Percentiles rank a stretch among this genome's conserved stretches.
Conservation (phyloP, 2,113 vertebrate species). For the Corythaeola cristata region DNA sequence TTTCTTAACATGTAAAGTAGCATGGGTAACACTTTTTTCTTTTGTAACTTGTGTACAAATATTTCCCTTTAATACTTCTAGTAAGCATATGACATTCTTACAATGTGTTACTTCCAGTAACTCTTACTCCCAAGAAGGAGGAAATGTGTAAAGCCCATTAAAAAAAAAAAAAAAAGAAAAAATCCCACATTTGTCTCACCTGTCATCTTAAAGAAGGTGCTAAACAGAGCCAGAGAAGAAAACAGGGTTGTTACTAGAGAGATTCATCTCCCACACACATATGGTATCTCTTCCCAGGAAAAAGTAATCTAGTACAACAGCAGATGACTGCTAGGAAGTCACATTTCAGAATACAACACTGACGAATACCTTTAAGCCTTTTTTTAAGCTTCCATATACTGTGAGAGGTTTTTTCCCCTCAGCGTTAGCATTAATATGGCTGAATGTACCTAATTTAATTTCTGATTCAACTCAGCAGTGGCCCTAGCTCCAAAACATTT, state of each 20-base stretch:
- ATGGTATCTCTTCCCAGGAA: not conserved
- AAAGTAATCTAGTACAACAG: not conserved
- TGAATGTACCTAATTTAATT: not conserved
- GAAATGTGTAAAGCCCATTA: not conserved
- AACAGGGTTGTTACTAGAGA: not conserved
- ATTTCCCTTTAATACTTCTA: not conserved
- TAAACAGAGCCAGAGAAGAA: not conserved
- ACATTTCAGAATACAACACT: not conserved
- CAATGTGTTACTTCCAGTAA: not conserved
- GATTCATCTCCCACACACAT: not conserved
- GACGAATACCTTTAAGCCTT: not conserved
- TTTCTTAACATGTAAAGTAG: not conserved
- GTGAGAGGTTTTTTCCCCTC: accelerated
- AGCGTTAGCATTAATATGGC: not conserved
- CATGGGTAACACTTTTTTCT: accelerated
- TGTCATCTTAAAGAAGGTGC: not conserved
- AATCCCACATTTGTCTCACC: not conserved
- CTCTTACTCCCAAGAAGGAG: not conserved
- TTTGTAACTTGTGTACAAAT: not conserved
- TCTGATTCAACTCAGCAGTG: not conserved
- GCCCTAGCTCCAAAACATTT: not conserved
- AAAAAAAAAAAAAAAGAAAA: not conserved
- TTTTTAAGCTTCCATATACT: not conserved
- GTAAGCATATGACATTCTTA: not conserved
- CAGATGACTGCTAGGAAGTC: not conserved